A percentile compares a stretch with the other conserved stretches of the same genome.
These are phyloP conservation scores for Dinomys branickii DNA, from an alignment of 2,113 vertebrate species.

Conservation along the genomic window DNA sequence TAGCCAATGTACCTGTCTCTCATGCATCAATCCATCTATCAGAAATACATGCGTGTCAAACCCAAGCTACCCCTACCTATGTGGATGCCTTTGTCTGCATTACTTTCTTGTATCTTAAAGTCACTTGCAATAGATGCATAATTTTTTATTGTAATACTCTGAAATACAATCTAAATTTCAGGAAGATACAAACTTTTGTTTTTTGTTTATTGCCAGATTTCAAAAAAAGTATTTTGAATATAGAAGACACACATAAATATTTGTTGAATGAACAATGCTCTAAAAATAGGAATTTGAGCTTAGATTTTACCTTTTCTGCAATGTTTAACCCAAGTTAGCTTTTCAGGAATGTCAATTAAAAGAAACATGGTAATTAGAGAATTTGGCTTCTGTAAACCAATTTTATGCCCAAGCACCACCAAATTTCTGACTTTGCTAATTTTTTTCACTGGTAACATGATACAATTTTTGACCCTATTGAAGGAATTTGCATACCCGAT, in stretches of 20 bases:
- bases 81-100: background rate
- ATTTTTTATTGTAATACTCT: background rate
- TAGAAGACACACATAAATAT: background rate
- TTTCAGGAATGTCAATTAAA: background rate
- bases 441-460: slow-evolving; percentile 11
- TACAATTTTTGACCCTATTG: slow-evolving; percentile 10
- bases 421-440: slow-evolving; percentile 11
- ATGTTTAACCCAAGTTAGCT: background rate
- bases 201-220: background rate
- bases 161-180: background rate
- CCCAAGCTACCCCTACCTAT: background rate
- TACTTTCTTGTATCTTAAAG: background rate
- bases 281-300: background rate
- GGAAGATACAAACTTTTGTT: background rate
- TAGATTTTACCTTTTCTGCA: background rate
- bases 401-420: slow-evolving; percentile 6
- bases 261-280: background rate
- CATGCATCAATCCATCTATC: background rate
- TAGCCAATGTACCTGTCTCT: background rate
- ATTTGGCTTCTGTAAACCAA: slow-evolving; percentile 46
- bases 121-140: background rate
- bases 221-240: background rate
- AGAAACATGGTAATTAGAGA: background rate
- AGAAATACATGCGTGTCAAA: background rate
- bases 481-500: slow-evolving; percentile 55